These are phyloP conservation scores for Brienomyrus longianalis DNA, from an alignment of 2,113 vertebrate species.

Conservation along the genomic window DNA sequence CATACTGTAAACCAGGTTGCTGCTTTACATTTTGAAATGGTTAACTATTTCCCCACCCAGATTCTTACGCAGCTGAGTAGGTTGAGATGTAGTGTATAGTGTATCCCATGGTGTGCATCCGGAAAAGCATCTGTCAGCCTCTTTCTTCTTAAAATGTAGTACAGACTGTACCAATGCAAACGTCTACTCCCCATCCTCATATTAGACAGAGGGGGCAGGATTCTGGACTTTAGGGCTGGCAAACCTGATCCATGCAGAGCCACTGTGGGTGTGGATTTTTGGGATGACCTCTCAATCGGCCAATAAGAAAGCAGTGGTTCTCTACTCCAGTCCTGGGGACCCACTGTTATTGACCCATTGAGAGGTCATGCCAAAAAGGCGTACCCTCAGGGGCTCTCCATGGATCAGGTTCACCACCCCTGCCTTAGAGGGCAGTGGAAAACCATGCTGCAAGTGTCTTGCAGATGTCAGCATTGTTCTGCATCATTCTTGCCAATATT, in stretches of 20 bases:
- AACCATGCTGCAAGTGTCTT: not conserved
- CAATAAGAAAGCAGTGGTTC: not conserved
- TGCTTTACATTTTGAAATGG: not conserved
- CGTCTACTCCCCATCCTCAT: not conserved
- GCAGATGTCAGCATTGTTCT: not conserved
- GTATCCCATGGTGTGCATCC: not conserved
- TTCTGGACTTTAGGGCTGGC: not conserved
- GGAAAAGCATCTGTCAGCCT: not conserved
- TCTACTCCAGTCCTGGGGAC: not conserved
- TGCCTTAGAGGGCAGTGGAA: not conserved
- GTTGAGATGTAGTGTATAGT: not conserved
- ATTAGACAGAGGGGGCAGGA: not conserved
- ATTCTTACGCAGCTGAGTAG: not conserved
- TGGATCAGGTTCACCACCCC: not conserved
- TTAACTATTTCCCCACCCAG: not conserved
- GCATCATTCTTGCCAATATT: slow-evolving; percentile 1
- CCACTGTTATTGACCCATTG: not conserved
- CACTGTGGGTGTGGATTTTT: not conserved
- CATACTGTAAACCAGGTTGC: not conserved
- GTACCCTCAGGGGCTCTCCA: not conserved
- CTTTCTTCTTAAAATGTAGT: not conserved
- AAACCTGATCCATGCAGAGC: not conserved
- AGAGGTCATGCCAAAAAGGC: not conserved
- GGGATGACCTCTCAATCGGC: not conserved
- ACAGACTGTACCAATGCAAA: not conserved